Percentiles rank a stretch among this genome's conserved stretches.
Conservation (phyloP, 2,797 vertebrate genomes). For the Corythornis leucogaster region DNA sequence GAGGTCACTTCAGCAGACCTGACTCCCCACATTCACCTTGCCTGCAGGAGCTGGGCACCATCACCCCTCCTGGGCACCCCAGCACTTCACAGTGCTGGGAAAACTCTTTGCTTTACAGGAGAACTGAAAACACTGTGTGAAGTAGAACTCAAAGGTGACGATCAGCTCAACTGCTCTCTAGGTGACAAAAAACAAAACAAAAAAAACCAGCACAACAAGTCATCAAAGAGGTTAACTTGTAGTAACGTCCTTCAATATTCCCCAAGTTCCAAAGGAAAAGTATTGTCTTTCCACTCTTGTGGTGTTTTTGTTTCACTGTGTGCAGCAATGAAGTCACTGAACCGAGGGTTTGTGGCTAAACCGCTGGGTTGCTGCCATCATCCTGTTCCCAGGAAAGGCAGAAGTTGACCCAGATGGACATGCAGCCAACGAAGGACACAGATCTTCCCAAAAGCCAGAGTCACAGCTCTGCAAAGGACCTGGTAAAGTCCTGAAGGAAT, state of each 20-base stretch:
- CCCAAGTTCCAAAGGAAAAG: neutral
- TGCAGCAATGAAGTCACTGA: neutral
- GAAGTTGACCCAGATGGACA: neutral
- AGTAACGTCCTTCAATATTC: neutral
- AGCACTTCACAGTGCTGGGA: accelerated
- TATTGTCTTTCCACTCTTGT: neutral
- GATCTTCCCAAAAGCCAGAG: neutral
- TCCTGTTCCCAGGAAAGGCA: neutral
- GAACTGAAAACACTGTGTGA: neutral
- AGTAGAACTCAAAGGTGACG: neutral
- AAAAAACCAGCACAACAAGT: neutral
- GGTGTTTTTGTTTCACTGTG: neutral
- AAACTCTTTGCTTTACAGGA: neutral
- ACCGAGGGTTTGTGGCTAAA: slow-evolving; percentile 5
- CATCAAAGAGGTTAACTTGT: neutral
- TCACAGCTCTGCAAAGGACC: neutral
- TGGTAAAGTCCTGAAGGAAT: neutral
- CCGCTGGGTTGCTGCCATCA: neutral
- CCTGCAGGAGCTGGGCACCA: neutral
- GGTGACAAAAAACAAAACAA: neutral
- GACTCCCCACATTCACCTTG: neutral
- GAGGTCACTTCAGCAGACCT: neutral
- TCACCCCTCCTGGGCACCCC: neutral
- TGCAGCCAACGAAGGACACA: neutral
- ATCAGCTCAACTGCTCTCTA: neutral